Evolutionary conservation across 2,797 vertebrate species (phyloP), one percentile per base, ranked within the genome.

Genomic region (Anisognathus igniventris): DNA sequence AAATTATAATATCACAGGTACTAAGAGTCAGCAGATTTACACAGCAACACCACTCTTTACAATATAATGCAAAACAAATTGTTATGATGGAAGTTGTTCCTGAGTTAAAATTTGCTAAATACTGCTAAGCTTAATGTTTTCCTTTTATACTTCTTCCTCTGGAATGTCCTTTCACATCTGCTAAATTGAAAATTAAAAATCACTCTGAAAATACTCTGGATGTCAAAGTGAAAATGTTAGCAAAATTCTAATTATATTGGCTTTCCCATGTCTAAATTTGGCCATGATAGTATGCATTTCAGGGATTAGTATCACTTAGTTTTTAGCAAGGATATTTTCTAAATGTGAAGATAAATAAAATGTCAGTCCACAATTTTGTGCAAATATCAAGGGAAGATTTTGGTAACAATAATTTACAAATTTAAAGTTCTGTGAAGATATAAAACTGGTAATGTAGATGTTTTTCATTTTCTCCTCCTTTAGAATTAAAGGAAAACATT

Each of bases 51-150:
- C 39, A 51, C 82, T 72, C 33, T 22, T 90, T 9, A 68, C 72
- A 80, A 33, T 60, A 74, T 8, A 61, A 83, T 25, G 75, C 73
- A 76, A 92, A 92, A 82, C 9, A 84, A 80, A 19, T 30, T 51
- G 62, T 72, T 68, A 76, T 4, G 28, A 90, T 54, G 71, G 79
- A 90, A 84, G 68, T 14, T 70, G 94, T 96, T 97, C 97, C 97
- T 97, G 97, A 97, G 97, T 96, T 95, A 95, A 92, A 91, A 79
- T 50, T 65, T 88, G 45, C 88, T 88, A n/a, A 86, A 44, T 45
- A 92, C 72, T 39, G 84, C 88, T 73, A 97, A 91, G 37, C 70
- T 86, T 72, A 87, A 56, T 23, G 66, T 56, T 68, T 93, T 83
- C 47, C 44, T 81, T 72, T 81, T 50, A 17, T 30, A 54, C 0